phyloP scores from a whole-genome alignment of 2,113 vertebrate genomes.

The Mobula birostris region DNA sequence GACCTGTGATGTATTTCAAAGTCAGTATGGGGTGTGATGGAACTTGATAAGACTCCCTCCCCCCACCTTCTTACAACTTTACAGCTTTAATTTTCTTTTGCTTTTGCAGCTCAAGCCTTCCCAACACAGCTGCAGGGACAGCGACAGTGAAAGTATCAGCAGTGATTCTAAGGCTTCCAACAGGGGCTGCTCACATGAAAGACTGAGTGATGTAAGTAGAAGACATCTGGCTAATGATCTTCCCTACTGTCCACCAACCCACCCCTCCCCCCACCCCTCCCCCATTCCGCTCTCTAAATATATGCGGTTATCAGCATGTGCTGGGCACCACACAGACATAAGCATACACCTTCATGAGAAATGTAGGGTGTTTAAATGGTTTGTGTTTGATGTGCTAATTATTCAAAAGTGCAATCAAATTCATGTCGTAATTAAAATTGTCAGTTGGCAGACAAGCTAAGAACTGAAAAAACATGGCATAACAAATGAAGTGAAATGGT shows the following conservation, averaged over 20 bases:
- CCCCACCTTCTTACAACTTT: neutral
- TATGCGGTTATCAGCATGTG: slow-evolving; percentile 41
- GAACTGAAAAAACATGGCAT: slow-evolving; percentile 80
- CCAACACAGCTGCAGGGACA: slow-evolving; percentile 83
- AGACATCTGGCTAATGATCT: slow-evolving; percentile 37
- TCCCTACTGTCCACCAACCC: neutral
- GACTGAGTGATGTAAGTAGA: slow-evolving; percentile 85
- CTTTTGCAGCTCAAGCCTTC: slow-evolving; percentile 74
- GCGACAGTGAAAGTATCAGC: slow-evolving; percentile 79
- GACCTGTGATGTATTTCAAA: no score
- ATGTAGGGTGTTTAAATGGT: slow-evolving; percentile 63
- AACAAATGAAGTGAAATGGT: slow-evolving; percentile 90
- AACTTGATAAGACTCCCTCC: neutral
- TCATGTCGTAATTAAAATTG: slow-evolving; percentile 94
- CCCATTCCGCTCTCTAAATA: slow-evolving; percentile 25
- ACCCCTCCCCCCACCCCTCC: neutral
- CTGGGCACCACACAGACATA: slow-evolving; percentile 39
- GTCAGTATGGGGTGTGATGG: no score
- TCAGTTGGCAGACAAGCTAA: slow-evolving; percentile 83
- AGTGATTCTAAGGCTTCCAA: slow-evolving; percentile 76
- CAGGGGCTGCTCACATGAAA: slow-evolving; percentile 79
- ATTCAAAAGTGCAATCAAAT: slow-evolving; percentile 80
- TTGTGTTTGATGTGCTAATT: slow-evolving; percentile 77
- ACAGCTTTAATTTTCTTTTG: slow-evolving; percentile 10
- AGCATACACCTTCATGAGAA: slow-evolving; percentile 49